Conservation (phyloP, 2,888 invertebrate species). For the Rutpela maculata region DNA sequence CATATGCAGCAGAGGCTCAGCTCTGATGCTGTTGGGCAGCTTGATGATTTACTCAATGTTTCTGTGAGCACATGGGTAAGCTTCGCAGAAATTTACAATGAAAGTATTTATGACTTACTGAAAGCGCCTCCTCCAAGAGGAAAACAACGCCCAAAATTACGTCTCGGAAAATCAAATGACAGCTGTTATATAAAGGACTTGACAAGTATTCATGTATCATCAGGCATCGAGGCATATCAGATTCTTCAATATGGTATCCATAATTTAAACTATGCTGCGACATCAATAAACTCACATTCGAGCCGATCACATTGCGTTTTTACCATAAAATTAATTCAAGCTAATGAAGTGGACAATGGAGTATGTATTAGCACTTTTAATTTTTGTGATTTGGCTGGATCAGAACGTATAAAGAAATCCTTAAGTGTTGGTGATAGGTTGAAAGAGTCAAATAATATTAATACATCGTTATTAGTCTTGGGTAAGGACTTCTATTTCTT, state of each 20-base stretch:
- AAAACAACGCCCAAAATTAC: conserved; percentile 75
- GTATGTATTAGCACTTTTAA: conserved; percentile 76
- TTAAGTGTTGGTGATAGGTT: conserved; percentile 83
- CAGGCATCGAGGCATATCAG: conserved; percentile 86
- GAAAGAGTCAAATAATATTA: conserved; percentile 91
- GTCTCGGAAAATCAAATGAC: conserved; percentile 61
- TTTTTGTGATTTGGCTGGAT: conserved; percentile 95
- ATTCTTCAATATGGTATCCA: conserved; percentile 85
- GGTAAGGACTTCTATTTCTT: conserved; percentile 40
- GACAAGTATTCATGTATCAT: conserved; percentile 71
- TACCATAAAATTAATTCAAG: conserved; percentile 84
- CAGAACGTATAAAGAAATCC: conserved; percentile 87
- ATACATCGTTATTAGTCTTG: conserved; percentile 91
- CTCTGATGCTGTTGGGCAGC: conserved; percentile 57
- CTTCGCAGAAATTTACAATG: conserved; percentile 94
- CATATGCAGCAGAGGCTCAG: conserved; percentile 63
- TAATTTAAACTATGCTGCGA: conserved; percentile 85
- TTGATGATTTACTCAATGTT: conserved; percentile 53
- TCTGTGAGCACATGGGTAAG: conserved; percentile 85
- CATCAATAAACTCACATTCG: conserved; percentile 87
- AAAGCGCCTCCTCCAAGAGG: conserved; percentile 56
- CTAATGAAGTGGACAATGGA: conserved; percentile 69
- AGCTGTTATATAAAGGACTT: conserved; percentile 76
- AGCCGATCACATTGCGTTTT: conserved; percentile 94
- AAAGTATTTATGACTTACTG: conserved; percentile 88